Base-by-base conservation (phyloP, 2,888 invertebrate genomes). In the Drosophila meridionalis region DNA sequence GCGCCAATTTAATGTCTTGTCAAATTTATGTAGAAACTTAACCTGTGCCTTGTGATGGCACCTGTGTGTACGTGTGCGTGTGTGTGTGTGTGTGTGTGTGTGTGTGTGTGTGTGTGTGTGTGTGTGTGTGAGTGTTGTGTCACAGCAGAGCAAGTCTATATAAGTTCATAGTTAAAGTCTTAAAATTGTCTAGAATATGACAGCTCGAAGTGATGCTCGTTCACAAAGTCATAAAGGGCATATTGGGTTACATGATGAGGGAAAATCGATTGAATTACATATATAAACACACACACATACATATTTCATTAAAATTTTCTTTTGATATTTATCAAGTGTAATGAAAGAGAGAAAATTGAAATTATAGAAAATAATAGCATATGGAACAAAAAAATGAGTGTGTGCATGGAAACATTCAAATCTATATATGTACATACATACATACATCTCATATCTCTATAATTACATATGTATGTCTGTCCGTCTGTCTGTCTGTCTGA, bases 1-100 rank as follows among this genome's bases (percentile, higher is more conserved):
- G 71, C 74, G 82, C 56, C 63, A 60, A 70, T 76, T 71, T 57
- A 20, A 50, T n/a, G n/a, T 75, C 56, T 60, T 73, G 53, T 73
- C 58, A 73, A 75, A 65, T 73, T 61, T 72, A 72, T 78, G 75
- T 66, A 30, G 42, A 67, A 75, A 73, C 32, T 50, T 43, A 64
- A 74, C 36, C 52, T 71, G 57, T 58, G 56, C 36, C 45, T 48
- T 32, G 28, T 28, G 61, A 61, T 60, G 53, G 26, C 48, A 28
- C 43, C 14, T 57, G 50, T 69, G 14, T 38, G 40, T 34, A 11
- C 26, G 26, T 55, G 26, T 52, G 26, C 30, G 20, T 11, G 12
- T n/a, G 32, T 12, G 42, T 20, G 55, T n/a, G 40, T 14, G 8
- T 5, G 55, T 11, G 40, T 30, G 55, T 30, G 40, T 4, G 40